phyloP scores from a whole-genome alignment of 1,140 invertebrate species.

The Drosophila persimilis region DNA sequence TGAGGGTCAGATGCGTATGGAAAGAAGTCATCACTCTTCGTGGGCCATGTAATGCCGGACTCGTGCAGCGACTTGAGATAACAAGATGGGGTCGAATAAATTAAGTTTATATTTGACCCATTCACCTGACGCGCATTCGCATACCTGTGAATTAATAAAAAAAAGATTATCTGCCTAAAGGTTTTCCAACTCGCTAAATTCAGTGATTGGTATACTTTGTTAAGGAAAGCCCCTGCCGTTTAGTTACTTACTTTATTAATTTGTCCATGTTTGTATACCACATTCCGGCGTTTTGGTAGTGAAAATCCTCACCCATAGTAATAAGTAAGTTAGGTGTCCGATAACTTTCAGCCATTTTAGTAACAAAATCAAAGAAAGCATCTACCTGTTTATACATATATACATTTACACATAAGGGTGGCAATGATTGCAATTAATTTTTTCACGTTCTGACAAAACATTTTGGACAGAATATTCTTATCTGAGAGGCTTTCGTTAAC shows the following conservation, averaged over 20 bases:
- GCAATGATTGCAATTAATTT: slow-evolving; percentile 5
- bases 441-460: background rate
- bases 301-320: slow-evolving; percentile 96
- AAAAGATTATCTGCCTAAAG: background rate
- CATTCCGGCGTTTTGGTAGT: slow-evolving; percentile 92
- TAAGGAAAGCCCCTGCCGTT: slow-evolving; percentile 55
- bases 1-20: slow-evolving; percentile 94
- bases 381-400: slow-evolving; percentile 83
- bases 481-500: slow-evolving; percentile 63
- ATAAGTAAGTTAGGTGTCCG: slow-evolving; percentile 90
- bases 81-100: slow-evolving; percentile 98
- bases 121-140: slow-evolving; percentile 86
- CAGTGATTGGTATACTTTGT: slow-evolving; percentile 12
- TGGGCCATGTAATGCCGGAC: slow-evolving; percentile 86
- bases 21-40: slow-evolving; percentile 94
- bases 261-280: slow-evolving; percentile 95
- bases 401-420: background rate
- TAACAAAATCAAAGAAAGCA: slow-evolving; percentile 85
- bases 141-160: slow-evolving; percentile 80
- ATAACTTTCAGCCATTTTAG: slow-evolving; percentile 85
- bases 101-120: slow-evolving; percentile 88
- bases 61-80: slow-evolving; percentile 94
- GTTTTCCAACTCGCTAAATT: background rate
- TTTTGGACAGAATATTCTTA: slow-evolving; percentile 27
- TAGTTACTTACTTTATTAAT: slow-evolving; percentile 89